These are phyloP conservation scores for Erythrolamprus reginae DNA, from an alignment of 2,113 vertebrate genomes.

Conservation along the genomic window DNA sequence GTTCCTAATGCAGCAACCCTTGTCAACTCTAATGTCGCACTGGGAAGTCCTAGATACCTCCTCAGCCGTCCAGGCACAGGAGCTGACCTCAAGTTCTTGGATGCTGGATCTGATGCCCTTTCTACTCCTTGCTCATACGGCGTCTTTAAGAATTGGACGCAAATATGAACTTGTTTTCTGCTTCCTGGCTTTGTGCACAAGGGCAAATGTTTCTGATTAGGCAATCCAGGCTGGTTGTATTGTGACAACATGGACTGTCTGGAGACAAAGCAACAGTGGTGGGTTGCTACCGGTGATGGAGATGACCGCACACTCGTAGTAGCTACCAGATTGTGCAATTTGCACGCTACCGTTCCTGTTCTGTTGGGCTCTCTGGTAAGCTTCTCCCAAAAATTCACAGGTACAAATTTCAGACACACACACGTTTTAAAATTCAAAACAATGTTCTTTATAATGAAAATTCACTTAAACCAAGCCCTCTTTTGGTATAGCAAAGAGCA, in stretches of 20 bases:
- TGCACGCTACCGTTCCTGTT: too few relatives aligned
- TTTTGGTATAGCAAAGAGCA: too few relatives aligned
- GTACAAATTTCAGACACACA: too few relatives aligned
- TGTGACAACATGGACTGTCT: not conserved
- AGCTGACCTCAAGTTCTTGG: conserved; percentile 54
- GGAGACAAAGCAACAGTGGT: not conserved
- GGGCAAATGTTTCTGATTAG: conserved; percentile 11
- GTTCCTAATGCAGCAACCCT: conserved; percentile 52
- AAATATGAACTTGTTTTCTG: conserved; percentile 14
- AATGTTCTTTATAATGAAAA: too few relatives aligned
- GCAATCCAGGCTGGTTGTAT: not conserved
- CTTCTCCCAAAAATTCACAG: too few relatives aligned
- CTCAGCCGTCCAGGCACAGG: conserved; percentile 42
- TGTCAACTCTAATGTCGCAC: conserved; percentile 56
- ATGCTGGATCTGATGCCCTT: conserved; percentile 44
- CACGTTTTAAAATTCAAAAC: too few relatives aligned
- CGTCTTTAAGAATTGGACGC: conserved; percentile 39
- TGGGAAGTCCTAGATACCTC: conserved; percentile 41
- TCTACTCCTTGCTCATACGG: conserved; percentile 3
- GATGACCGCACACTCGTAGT: too few relatives aligned
- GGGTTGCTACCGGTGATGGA: too few relatives aligned
- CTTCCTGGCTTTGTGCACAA: not conserved
- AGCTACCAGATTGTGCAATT: too few relatives aligned
- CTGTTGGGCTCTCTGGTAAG: too few relatives aligned
- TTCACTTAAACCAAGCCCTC: too few relatives aligned